Evolutionary conservation across 1,140 invertebrate genomes (phyloP), one percentile per base, ranked within the genome.

Genomic region (Diorhabda carinulata): DNA sequence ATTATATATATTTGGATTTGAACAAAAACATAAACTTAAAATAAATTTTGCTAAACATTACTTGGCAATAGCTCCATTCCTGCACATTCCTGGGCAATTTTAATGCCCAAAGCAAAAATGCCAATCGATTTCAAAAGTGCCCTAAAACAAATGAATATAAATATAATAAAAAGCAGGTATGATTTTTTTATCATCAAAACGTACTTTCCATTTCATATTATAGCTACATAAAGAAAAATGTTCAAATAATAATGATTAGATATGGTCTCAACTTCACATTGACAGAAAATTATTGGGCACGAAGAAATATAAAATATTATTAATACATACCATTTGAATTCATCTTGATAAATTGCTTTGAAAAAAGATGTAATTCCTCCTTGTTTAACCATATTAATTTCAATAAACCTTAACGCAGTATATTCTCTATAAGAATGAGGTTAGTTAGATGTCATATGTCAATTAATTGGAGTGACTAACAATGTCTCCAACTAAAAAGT

Each of bases 71-170:
- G 77, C 77, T 89, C 88, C 25, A 90, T 78, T 58, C 89, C 89
- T 7, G 83, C 80, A 71, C 87, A 89, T 79, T 90, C 88, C 72
- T 89, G 83, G 8, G 89, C 89, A 69, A 91, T 87, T 65, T 85
- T 84, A 7, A 90, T 83, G 56, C 89, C 89, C 41, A 90, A 72
- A 67, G 85, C 82, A 76, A 91, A 90, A 72, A 90, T 82, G 57
- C 85, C 87, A 61, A 89, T 83, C 78, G 88, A 89, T 81, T 91
- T 91, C 10, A 90, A 84, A 9, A 90, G 66, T 73, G 88, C 88
- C 89, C 89, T 90, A 81, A 64, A 85, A 83, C 72, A 52, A 9
- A 52, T 52, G 1, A 52, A 52, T 9, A 52, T 25, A 52, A 52
- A 52, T n/a, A 52, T 25, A 25, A 25, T 25, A 25, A 25, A 25